Evolutionary conservation across 2,888 invertebrate genomes (phyloP).

Genomic region (Graphium colonna): DNA sequence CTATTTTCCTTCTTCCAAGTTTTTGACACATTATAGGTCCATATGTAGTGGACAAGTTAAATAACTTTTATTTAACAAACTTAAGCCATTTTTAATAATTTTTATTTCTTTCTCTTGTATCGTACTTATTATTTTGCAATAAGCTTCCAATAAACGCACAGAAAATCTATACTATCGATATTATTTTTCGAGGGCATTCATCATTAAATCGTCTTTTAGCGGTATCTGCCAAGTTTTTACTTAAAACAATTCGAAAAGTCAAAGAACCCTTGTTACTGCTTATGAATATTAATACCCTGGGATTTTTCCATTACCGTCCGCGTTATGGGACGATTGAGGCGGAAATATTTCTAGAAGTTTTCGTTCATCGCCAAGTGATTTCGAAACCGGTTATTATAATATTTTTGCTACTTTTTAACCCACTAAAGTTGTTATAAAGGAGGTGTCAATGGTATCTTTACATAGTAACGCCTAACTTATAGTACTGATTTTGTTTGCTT

Average conservation of each 20-base stretch:
- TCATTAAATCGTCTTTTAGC: conserved; percentile 2
- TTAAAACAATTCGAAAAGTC: conserved; percentile 33
- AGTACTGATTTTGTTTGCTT: too few species aligned
- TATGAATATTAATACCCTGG: conserved; percentile 58
- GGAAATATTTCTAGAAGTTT: conserved; percentile 54
- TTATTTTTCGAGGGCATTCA: background rate
- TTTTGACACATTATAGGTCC: too few species aligned
- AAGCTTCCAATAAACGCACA: too few species aligned
- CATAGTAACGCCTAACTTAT: too few species aligned
- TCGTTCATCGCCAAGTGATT: conserved; percentile 39
- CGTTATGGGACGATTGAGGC: conserved; percentile 38
- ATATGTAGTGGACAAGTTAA: too few species aligned
- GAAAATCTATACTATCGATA: background rate
- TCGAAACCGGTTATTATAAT: conserved; percentile 27
- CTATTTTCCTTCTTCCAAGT: too few species aligned
- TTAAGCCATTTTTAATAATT: background rate
- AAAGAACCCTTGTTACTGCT: conserved; percentile 39
- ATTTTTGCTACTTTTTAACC: background rate
- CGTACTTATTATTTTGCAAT: too few species aligned
- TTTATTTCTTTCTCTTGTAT: too few species aligned
- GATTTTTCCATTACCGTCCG: conserved; percentile 55
- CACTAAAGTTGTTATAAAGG: background rate
- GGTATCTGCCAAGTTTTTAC: conserved; percentile 16
- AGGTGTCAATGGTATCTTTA: too few species aligned
- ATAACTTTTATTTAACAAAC: too few species aligned